A percentile compares a stretch with the other conserved stretches of the same genome.
Conservation (phyloP, 2,113 vertebrate genomes). For the Propithecus coquereli region DNA sequence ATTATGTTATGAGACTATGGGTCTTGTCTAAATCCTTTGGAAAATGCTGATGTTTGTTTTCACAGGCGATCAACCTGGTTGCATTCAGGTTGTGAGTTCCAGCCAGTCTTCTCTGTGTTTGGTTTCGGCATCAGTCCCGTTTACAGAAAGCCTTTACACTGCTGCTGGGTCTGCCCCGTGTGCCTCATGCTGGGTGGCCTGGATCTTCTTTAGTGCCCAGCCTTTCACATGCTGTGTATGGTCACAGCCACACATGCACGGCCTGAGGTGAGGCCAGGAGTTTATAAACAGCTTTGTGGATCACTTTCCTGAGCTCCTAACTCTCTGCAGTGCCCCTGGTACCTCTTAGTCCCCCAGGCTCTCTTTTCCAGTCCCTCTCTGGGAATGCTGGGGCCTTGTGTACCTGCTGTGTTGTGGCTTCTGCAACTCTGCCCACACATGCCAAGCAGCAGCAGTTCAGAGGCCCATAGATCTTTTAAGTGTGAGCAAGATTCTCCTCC, state of each 20-base stretch:
- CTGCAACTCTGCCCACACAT: not conserved
- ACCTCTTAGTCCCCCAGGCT: not conserved
- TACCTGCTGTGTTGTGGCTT: not conserved
- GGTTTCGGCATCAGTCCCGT: not conserved
- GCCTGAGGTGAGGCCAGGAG: not conserved
- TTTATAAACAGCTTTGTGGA: not conserved
- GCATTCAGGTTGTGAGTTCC: not conserved
- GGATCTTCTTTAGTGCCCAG: no score
- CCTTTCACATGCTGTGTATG: not conserved
- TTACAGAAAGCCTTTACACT: not conserved
- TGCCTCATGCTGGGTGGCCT: not conserved
- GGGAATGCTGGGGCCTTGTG: not conserved
- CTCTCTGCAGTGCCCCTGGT: not conserved
- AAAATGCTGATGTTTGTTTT: not conserved
- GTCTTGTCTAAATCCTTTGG: not conserved
- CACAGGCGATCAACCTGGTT: not conserved
- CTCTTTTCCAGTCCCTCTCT: not conserved
- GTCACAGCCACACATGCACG: not conserved
- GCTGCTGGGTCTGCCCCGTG: not conserved
- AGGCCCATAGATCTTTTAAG: not conserved
- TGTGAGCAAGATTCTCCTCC: not conserved
- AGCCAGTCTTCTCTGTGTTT: not conserved
- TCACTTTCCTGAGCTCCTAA: not conserved
- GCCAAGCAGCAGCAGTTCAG: no score
- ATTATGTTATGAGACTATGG: not conserved